A percentile compares a stretch with the other conserved stretches of the same genome.
These are phyloP conservation scores for Oryzias javanicus DNA, from an alignment of 2,113 vertebrate genomes.

Conservation along the genomic window DNA sequence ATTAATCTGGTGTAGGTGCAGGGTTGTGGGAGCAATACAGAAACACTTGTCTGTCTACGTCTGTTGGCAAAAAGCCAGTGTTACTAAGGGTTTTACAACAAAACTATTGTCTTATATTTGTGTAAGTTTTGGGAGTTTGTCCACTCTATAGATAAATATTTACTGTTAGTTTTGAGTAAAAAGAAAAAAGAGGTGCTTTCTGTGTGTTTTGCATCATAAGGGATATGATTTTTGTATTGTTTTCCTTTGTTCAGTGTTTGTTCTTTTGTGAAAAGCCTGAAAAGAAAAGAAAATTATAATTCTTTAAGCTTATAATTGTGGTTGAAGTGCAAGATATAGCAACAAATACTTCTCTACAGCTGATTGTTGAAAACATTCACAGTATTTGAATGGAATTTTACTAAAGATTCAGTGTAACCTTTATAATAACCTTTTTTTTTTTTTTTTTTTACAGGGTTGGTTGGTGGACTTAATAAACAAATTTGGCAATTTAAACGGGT, in stretches of 20 bases:
- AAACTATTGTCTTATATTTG: too few species aligned
- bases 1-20: slow-evolving; percentile 54
- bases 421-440: neutral
- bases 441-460: slow-evolving; percentile 86
- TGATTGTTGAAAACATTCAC: neutral
- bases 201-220: too few species aligned
- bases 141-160: neutral
- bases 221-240: too few species aligned
- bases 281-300: too few species aligned
- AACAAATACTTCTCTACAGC: neutral
- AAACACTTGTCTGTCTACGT: slow-evolving; percentile 46
- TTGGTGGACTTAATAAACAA: slow-evolving; percentile 99
- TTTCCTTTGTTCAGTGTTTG: too few species aligned
- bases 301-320: too few species aligned
- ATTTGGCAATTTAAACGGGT: slow-evolving; percentile 98
- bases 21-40: slow-evolving; percentile 44
- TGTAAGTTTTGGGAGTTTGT: neutral
- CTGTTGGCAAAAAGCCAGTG: slow-evolving; percentile 43
- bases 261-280: too few species aligned
- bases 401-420: neutral
- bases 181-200: too few species aligned
- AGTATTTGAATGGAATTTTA: too few species aligned
- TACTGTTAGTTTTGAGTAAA: neutral
- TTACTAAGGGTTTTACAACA: slow-evolving; percentile 21
- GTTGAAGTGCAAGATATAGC: too few species aligned